Conservation (phyloP, 2,888 invertebrate species). For the Drosophila suboccidentalis region DNA sequence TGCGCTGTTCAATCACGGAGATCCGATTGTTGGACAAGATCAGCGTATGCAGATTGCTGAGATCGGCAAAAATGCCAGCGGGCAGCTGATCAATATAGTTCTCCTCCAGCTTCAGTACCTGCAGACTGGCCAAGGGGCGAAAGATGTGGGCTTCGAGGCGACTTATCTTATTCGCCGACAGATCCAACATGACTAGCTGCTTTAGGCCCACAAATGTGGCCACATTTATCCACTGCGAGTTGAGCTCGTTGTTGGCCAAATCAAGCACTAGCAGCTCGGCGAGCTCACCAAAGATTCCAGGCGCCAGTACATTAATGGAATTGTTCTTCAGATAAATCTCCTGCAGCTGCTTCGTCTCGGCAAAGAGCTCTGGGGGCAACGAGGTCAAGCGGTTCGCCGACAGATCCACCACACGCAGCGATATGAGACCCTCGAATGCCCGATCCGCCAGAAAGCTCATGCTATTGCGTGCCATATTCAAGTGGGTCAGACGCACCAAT, state of each 20-base stretch:
- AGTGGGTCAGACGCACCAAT: slow-evolving; percentile 90
- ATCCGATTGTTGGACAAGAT: slow-evolving; percentile 95
- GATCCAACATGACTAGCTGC: slow-evolving; percentile 93
- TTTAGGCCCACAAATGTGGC: slow-evolving; percentile 95
- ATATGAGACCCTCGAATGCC: slow-evolving; percentile 92
- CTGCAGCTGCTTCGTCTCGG: slow-evolving; percentile 92
- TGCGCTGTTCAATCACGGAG: slow-evolving; percentile 92
- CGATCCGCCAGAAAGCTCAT: slow-evolving; percentile 94
- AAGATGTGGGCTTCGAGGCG: slow-evolving; percentile 94
- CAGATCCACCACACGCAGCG: slow-evolving; percentile 93
- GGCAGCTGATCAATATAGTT: slow-evolving; percentile 94
- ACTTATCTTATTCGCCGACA: slow-evolving; percentile 94
- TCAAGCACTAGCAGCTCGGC: slow-evolving; percentile 92
- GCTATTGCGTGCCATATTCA: slow-evolving; percentile 94
- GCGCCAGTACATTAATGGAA: slow-evolving; percentile 94
- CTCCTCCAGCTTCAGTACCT: slow-evolving; percentile 93
- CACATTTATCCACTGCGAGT: slow-evolving; percentile 94
- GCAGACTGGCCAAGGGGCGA: slow-evolving; percentile 93
- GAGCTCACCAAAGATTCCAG: slow-evolving; percentile 93
- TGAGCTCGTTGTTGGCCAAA: slow-evolving; percentile 93
- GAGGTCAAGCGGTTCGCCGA: slow-evolving; percentile 96
- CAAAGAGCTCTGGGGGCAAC: slow-evolving; percentile 94
- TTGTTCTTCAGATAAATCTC: slow-evolving; percentile 96
- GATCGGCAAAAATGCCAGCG: slow-evolving; percentile 94
- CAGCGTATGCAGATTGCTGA: slow-evolving; percentile 95